Conservation (phyloP, 2,797 vertebrate genomes). For the Mormyrops boulengeri region DNA sequence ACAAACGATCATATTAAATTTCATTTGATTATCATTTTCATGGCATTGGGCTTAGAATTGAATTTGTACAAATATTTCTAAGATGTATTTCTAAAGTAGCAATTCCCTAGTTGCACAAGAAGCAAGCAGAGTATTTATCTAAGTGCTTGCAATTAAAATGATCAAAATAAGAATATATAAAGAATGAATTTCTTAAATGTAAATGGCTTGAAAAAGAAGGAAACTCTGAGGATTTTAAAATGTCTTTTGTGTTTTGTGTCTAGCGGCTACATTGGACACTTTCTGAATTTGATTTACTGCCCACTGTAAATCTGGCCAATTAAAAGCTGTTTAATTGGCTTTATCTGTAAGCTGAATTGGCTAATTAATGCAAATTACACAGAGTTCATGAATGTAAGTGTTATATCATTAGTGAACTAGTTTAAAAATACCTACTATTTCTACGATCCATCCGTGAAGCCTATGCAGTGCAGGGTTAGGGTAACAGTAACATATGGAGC, state of each 20-base stretch:
- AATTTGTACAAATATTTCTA: neutral
- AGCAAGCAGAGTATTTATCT: neutral
- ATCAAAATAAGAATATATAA: neutral
- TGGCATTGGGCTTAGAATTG: neutral
- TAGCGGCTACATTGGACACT: neutral
- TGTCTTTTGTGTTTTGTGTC: neutral
- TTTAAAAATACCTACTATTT: neutral
- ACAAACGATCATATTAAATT: neutral
- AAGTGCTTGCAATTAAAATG: neutral
- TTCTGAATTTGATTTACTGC: neutral
- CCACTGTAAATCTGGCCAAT: conserved; percentile 2
- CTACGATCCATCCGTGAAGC: neutral
- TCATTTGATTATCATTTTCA: neutral
- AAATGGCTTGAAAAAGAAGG: neutral
- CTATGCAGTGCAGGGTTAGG: neutral
- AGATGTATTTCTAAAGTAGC: neutral
- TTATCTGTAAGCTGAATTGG: neutral
- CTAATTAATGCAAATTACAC: neutral
- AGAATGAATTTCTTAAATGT: neutral
- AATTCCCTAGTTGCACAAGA: neutral
- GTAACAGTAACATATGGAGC: neutral
- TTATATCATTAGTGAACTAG: neutral
- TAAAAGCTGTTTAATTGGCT: neutral
- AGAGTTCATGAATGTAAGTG: neutral
- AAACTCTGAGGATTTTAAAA: neutral